phyloP scores from a whole-genome alignment of 2,797 vertebrate genomes.

The Esox masquinongy region DNA sequence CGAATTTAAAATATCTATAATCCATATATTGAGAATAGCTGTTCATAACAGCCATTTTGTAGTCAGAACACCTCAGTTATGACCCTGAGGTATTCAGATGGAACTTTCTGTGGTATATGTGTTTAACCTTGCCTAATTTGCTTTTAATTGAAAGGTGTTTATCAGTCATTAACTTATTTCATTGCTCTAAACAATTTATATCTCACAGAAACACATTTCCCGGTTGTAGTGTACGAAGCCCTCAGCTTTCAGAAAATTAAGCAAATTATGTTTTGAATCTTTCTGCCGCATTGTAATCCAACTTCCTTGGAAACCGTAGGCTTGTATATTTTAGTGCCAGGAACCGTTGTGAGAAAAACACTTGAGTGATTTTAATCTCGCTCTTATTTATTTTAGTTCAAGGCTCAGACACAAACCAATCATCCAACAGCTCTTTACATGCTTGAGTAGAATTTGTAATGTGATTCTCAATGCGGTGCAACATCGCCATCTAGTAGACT shows the following conservation, averaged over 20 bases:
- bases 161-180: constrained; percentile 67
- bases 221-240: constrained; percentile 34
- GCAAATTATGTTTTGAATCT: constrained; percentile 51
- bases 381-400: constrained; percentile 74
- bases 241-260: constrained; percentile 71
- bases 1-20: background rate
- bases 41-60: background rate
- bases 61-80: background rate
- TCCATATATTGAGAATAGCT: background rate
- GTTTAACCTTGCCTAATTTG: constrained; percentile 47
- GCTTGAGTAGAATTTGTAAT: constrained; percentile 15
- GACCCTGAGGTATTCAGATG: constrained; percentile 30
- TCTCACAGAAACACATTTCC: constrained; percentile 73
- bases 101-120: constrained; percentile 29
- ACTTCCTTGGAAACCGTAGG: constrained; percentile 57
- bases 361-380: constrained; percentile 78
- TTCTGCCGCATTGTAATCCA: constrained; percentile 63
- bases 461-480: constrained; percentile 35
- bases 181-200: constrained; percentile 68
- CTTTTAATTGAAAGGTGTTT: constrained; percentile 49
- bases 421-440: constrained; percentile 39
- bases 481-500: constrained; percentile 68
- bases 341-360: constrained; percentile 69
- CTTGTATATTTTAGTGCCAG: constrained; percentile 66
- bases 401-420: constrained; percentile 4